phyloP scores from a whole-genome alignment of 2,797 vertebrate species.

The Mallotus villosus region DNA sequence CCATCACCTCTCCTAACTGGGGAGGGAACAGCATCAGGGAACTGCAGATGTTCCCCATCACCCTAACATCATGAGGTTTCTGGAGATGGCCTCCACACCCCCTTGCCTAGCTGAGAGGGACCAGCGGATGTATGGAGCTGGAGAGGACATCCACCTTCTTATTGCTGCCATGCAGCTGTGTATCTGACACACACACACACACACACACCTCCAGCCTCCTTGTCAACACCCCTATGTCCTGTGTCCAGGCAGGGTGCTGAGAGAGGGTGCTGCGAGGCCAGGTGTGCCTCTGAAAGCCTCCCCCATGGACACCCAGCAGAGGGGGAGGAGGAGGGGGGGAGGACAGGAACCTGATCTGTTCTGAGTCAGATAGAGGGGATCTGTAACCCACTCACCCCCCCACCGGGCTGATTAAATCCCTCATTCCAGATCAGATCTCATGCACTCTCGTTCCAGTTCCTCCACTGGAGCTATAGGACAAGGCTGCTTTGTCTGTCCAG shows the following conservation, averaged over 20 bases:
- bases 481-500: slow-evolving; percentile 31
- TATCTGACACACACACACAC: background rate
- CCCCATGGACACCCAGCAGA: background rate
- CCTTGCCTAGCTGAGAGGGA: slow-evolving; percentile 83
- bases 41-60: slow-evolving; percentile 95
- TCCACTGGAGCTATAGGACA: slow-evolving; percentile 27
- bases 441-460: slow-evolving; percentile 16
- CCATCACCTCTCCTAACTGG: slow-evolving; percentile 93
- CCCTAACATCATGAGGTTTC: slow-evolving; percentile 90
- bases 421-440: slow-evolving; percentile 41
- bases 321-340: background rate
- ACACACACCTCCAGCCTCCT: background rate
- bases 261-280: background rate
- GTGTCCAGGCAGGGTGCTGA: slow-evolving; percentile 2
- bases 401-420: slow-evolving; percentile 15
- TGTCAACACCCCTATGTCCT: background rate
- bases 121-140: background rate
- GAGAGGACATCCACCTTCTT: too few relatives aligned
- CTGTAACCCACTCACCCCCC: background rate
- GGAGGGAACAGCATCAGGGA: slow-evolving; percentile 84
- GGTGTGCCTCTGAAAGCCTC: slow-evolving; percentile 3
- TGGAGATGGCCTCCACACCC: slow-evolving; percentile 98
- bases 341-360: slow-evolving; percentile 23
- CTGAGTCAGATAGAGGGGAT: background rate
- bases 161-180: too few relatives aligned